Percentiles rank a stretch among this genome's conserved stretches.
Conservation (phyloP, 2,888 invertebrate genomes). For the Julus scandinavius region DNA sequence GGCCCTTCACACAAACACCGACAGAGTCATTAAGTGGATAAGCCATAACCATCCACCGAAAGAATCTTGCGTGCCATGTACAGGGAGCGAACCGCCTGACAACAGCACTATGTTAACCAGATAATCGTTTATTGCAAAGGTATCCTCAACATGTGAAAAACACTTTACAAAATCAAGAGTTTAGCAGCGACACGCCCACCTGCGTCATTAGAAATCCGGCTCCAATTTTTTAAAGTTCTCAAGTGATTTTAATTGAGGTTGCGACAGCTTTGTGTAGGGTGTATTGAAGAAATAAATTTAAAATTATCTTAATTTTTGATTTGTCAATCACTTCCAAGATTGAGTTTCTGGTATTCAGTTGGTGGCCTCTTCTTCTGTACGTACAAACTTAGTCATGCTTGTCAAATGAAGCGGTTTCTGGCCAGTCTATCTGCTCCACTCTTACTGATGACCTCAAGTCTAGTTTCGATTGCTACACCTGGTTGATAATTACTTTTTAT, state of each 20-base stretch:
- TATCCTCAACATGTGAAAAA: too few species aligned
- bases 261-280: background rate
- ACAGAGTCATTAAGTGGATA: background rate
- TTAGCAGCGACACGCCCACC: too few species aligned
- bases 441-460: background rate
- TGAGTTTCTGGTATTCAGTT: too few species aligned
- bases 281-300: background rate
- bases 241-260: background rate
- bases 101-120: background rate
- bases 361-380: too few species aligned
- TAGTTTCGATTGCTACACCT: too few species aligned
- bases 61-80: background rate
- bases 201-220: too few species aligned
- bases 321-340: too few species aligned
- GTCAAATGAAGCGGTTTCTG: background rate
- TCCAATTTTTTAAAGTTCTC: too few species aligned
- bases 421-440: background rate
- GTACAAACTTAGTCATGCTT: background rate
- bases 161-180: too few species aligned
- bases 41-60: constrained; percentile 20
- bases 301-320: background rate
- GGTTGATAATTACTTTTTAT: too few species aligned
- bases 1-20: background rate
- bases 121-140: too few species aligned
- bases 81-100: background rate